These are phyloP conservation scores for Sebastes elongatus DNA, from an alignment of 2,797 vertebrate species.

Conservation along the genomic window DNA sequence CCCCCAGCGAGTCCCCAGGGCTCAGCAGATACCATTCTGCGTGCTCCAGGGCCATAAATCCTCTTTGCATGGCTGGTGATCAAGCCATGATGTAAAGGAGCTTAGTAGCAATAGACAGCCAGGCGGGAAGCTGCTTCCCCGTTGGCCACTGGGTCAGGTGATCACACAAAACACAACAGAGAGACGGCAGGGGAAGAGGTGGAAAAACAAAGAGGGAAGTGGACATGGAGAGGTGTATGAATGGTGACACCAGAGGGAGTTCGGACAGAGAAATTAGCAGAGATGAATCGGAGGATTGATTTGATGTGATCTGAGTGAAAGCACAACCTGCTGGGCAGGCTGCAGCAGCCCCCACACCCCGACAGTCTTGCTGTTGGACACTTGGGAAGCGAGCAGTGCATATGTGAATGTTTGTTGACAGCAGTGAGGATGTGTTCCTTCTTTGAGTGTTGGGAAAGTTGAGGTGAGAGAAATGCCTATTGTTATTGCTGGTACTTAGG, in stretches of 20 bases:
- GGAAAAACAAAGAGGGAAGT: slow-evolving; percentile 31
- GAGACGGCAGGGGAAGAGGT: slow-evolving; percentile 8
- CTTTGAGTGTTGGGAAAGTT: slow-evolving; percentile 21
- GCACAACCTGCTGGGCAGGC: neutral
- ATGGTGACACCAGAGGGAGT: slow-evolving; percentile 3
- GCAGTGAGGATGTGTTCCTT: neutral
- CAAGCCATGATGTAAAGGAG: slow-evolving; percentile 81
- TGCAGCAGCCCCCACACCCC: neutral
- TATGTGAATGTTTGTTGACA: slow-evolving; percentile 14
- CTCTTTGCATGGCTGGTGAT: slow-evolving; percentile 81
- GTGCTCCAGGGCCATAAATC: slow-evolving; percentile 78
- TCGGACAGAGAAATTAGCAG: neutral
- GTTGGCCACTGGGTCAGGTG: slow-evolving; percentile 69
- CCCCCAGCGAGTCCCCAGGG: slow-evolving; percentile 59
- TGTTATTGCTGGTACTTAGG: neutral
- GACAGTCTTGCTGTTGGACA: neutral
- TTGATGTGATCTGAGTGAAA: neutral
- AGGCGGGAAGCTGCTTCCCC: slow-evolving; percentile 52
- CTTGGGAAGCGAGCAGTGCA: neutral
- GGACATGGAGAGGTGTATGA: slow-evolving; percentile 2
- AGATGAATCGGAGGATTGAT: neutral
- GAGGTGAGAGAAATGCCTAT: slow-evolving; percentile 28
- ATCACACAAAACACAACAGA: slow-evolving; percentile 42
- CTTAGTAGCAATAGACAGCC: slow-evolving; percentile 76
- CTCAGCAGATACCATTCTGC: slow-evolving; percentile 71